Percentiles rank a stretch among this genome's conserved stretches.
Evolutionary conservation across 2,113 vertebrate genomes (phyloP).

Genomic region (Xenopus borealis): DNA sequence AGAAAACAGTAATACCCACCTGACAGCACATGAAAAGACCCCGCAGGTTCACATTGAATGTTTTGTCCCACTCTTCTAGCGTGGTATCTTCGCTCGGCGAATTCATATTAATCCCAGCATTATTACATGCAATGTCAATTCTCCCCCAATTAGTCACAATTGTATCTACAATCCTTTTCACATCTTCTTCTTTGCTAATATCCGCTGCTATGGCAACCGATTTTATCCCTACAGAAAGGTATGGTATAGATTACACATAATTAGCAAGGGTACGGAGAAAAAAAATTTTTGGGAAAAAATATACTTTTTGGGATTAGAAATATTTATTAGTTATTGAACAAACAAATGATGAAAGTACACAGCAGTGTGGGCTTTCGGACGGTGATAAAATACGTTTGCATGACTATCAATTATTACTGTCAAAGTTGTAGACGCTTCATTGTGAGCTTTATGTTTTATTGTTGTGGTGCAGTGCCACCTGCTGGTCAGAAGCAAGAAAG

Average conservation of each 20-base stretch:
- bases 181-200: slow-evolving; percentile 68
- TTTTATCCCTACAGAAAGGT: slow-evolving; percentile 62
- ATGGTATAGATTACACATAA: slow-evolving; percentile 30
- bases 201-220: slow-evolving; percentile 68
- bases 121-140: slow-evolving; percentile 70
- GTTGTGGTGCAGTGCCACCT: slow-evolving; percentile 20
- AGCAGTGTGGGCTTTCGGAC: not conserved
- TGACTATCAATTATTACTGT: not conserved
- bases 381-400: not conserved
- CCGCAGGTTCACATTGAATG: slow-evolving; percentile 71
- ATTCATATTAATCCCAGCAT: slow-evolving; percentile 76
- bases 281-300: slow-evolving; percentile 1
- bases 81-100: slow-evolving; percentile 74
- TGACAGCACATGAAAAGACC: slow-evolving; percentile 78
- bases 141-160: slow-evolving; percentile 67
- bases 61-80: slow-evolving; percentile 74
- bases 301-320: not conserved
- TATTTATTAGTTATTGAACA: not conserved
- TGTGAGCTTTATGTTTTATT: not conserved
- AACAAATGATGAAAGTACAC: not conserved
- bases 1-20: slow-evolving; percentile 50
- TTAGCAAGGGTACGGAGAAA: not conserved
- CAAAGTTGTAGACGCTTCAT: not conserved
- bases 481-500: slow-evolving; percentile 7
- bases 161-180: slow-evolving; percentile 63